A percentile compares a stretch with the other conserved stretches of the same genome.
Conservation (phyloP, 2,797 vertebrate species). For the Spinus pinus region DNA sequence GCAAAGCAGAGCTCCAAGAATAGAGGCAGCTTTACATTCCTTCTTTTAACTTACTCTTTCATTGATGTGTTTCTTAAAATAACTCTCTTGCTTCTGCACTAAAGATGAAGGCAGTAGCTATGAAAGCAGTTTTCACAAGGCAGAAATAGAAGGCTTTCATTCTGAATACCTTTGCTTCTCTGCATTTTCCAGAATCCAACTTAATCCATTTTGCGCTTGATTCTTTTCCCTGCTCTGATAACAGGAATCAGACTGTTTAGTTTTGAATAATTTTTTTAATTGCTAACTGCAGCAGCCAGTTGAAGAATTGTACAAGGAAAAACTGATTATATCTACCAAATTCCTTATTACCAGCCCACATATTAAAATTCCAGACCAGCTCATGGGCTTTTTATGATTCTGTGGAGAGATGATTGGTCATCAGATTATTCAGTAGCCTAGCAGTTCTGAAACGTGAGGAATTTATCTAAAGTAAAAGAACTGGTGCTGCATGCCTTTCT, state of each 20-base stretch:
- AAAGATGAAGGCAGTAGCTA: conserved; percentile 19
- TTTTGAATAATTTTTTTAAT: neutral
- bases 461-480: neutral
- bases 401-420: neutral
- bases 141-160: conserved; percentile 27
- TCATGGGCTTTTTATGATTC: neutral
- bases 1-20: conserved; percentile 22
- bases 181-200: neutral
- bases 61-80: conserved; percentile 55
- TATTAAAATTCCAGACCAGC: neutral
- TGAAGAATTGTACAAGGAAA: neutral
- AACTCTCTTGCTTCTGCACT: conserved; percentile 12
- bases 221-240: neutral
- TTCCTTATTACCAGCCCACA: neutral
- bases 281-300: neutral
- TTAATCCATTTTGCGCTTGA: neutral
- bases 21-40: conserved; percentile 35
- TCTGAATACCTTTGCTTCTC: conserved; percentile 21
- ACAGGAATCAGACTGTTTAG: neutral
- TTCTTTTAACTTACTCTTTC: conserved; percentile 44
- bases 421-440: neutral
- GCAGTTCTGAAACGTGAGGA: neutral
- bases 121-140: conserved; percentile 2
- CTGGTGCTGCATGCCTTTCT: neutral
- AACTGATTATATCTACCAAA: neutral